Base-by-base conservation (phyloP, 2,113 vertebrate genomes). In the Aramus guarauna region DNA sequence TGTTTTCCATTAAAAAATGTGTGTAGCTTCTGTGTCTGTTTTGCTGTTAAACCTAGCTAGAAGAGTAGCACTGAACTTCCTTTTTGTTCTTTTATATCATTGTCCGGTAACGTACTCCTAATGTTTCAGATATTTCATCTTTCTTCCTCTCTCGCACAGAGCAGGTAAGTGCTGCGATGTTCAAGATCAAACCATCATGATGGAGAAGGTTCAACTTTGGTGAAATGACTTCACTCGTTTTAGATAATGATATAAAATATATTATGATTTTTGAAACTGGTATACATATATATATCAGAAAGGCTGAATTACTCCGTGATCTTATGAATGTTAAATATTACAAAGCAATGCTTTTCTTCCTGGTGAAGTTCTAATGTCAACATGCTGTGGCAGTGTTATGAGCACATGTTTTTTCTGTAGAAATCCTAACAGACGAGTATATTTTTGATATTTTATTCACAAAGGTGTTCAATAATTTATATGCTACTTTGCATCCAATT, bases 391-490 rank as follows among this genome's bases (percentile, higher is more conserved):
- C 56, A 77, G 13, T 71, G 34, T 68, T 88, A 50, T 3, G 55
- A 69, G 19, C 36, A 21, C 6, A 0, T 55, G 8, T 90, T 94
- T 94, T 79, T 88, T 32, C 55, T 63, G 21, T 67, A 50, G 34
- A 77, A 76, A 67, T 24, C 30, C 10, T 62, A 75, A 63, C 53
- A 88, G 50, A 62, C 5, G 14, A 18, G 23, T 82, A 5, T 47
- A 27, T 73, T 88, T 88, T 85, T 3, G 10, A 12, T 85, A n/a
- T 80, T 84, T 90, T 80, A 62, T 92, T 95, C 78, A 83, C 41
- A 63, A 66, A 94, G 19, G 47, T 69, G 23, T 83, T 96, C 41
- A 80, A 20, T 95, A 83, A 92, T 95, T 95, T 90, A 71, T 43
- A 39, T 86, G 23, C 37, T 90, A 34, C 63, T 88, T 86, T 90